phyloP scores from a whole-genome alignment of 2,797 vertebrate genomes.

The Basileuterus tristriatus region DNA sequence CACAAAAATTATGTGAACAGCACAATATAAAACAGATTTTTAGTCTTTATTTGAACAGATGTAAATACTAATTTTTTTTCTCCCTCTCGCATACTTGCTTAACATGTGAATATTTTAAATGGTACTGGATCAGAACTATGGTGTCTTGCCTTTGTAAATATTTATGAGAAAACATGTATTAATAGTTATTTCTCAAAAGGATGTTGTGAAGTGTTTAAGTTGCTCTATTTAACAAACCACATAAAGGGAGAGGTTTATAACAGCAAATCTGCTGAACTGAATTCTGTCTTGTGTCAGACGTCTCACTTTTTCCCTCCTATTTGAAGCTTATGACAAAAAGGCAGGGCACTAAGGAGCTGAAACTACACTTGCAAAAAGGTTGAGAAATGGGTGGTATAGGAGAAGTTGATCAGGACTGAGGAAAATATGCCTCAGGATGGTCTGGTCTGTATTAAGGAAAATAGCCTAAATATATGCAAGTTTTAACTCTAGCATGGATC shows the following conservation, averaged over 20 bases:
- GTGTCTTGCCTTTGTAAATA: not conserved
- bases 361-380: not conserved
- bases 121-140: not conserved
- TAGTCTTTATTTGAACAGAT: not conserved
- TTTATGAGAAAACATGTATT: not conserved
- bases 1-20: not conserved
- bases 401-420: not conserved
- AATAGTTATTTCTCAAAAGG: not conserved
- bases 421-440: not conserved
- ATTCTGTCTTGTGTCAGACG: not conserved
- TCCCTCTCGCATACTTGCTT: not conserved
- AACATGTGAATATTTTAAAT: not conserved
- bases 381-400: not conserved
- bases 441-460: not conserved
- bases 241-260: not conserved
- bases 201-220: not conserved
- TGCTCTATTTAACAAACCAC: not conserved
- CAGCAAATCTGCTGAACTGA: not conserved
- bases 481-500: not conserved
- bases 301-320: not conserved
- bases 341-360: not conserved
- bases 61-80: not conserved
- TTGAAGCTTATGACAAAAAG: not conserved
- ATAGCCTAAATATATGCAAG: not conserved
- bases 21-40: not conserved